Evolutionary conservation across 2,797 vertebrate species (phyloP).

Genomic region (Aphelocoma californica): DNA sequence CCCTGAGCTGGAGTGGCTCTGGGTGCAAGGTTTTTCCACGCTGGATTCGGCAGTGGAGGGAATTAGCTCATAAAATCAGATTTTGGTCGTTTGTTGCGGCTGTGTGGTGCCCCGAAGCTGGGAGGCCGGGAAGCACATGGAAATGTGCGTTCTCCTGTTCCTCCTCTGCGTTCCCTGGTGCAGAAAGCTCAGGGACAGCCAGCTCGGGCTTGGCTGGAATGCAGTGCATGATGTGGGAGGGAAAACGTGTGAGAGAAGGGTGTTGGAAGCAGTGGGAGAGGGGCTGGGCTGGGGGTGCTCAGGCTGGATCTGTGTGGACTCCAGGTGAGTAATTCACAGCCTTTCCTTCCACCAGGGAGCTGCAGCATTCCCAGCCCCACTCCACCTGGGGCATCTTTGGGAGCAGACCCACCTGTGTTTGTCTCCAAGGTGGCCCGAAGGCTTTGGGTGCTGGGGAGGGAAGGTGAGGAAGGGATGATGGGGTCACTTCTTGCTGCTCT

Average conservation of each 20-base stretch:
- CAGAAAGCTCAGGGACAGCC: neutral
- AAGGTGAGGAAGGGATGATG: too few relatives aligned
- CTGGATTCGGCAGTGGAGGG: neutral
- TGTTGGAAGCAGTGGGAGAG: neutral
- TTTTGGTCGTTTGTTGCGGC: neutral
- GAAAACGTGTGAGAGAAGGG: neutral
- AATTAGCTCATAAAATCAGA: neutral
- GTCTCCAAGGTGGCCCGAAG: neutral
- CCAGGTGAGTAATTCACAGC: conserved; percentile 34
- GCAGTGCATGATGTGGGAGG: neutral
- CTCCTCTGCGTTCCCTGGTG: neutral
- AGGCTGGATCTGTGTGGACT: neutral
- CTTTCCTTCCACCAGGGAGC: neutral
- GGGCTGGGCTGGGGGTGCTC: neutral
- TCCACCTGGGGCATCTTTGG: neutral
- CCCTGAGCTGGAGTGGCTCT: neutral
- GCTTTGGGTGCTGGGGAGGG: neutral
- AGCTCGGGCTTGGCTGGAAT: conserved; percentile 3
- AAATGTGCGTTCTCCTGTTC: neutral
- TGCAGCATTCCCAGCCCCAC: neutral
- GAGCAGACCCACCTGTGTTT: neutral
- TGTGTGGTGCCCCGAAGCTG: neutral
- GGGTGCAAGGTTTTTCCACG: neutral
- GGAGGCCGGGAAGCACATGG: neutral
- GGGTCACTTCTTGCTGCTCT: neutral